Evolutionary conservation across 1,140 invertebrate species (phyloP).

Genomic region (Bombus soroeensis): DNA sequence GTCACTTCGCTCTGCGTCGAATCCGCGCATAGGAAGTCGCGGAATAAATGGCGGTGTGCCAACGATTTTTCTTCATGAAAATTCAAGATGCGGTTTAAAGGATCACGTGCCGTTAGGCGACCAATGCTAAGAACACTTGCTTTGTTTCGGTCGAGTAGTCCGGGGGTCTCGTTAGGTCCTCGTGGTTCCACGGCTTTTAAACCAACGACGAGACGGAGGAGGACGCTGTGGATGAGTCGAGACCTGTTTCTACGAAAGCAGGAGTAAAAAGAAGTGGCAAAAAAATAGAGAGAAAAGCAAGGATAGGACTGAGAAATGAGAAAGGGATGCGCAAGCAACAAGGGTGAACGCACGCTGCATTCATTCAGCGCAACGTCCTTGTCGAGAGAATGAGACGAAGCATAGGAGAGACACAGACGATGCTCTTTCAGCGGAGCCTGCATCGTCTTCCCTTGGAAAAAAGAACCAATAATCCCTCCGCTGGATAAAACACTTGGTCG

Average conservation of each 20-base stretch:
- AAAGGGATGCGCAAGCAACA: conserved; percentile 25
- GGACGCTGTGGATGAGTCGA: background rate
- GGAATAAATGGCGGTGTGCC: background rate
- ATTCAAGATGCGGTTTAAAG: conserved; percentile 47
- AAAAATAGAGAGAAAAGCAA: background rate
- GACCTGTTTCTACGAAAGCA: background rate
- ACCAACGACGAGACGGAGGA: background rate
- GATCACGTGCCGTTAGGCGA: background rate
- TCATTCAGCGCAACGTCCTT: conserved; percentile 45
- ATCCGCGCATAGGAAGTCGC: background rate
- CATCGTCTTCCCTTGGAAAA: conserved; percentile 27
- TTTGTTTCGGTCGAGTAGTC: conserved; percentile 63
- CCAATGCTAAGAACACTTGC: conserved; percentile 58
- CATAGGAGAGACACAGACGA: background rate
- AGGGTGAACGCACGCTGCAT: conserved; percentile 60
- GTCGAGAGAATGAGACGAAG: conserved; percentile 1
- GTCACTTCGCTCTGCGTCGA: background rate
- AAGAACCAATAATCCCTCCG: conserved; percentile 49
- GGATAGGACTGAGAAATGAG: background rate
- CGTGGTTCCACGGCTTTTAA: conserved; percentile 41
- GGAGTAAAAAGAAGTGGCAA: background rate
- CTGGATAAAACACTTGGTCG: background rate
- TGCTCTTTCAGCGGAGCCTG: conserved; percentile 51
- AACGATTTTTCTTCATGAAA: conserved; percentile 11
- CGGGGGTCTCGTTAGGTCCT: conserved; percentile 59